phyloP scores from a whole-genome alignment of 2,113 vertebrate genomes.

The Anarrhichthys ocellatus region DNA sequence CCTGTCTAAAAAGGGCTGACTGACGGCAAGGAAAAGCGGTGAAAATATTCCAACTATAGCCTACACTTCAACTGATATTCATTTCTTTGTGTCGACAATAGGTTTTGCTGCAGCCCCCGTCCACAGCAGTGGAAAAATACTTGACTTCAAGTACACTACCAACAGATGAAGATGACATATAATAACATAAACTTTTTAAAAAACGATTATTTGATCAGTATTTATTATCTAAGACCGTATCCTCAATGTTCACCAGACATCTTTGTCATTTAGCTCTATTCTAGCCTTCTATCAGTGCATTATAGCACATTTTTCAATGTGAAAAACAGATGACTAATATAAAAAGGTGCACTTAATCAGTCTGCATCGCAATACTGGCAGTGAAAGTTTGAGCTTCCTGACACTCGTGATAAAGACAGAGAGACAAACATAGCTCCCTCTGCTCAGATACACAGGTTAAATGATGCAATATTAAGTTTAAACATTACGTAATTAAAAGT shows the following conservation, averaged over 20 bases:
- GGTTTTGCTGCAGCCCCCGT: not conserved
- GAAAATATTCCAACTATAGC: not conserved
- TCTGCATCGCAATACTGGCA: not conserved
- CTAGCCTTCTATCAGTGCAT: not conserved
- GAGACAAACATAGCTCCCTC: not conserved
- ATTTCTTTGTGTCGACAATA: not conserved
- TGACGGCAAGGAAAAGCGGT: not conserved
- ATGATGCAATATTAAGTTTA: not conserved
- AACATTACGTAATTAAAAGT: not conserved
- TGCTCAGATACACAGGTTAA: not conserved
- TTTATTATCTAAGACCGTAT: not conserved
- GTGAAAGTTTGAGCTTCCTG: slow-evolving; percentile 38
- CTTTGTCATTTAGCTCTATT: not conserved
- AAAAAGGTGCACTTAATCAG: not conserved
- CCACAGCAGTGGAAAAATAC: slow-evolving; percentile 10
- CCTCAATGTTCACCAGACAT: not conserved
- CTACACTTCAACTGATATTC: not conserved
- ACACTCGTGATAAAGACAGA: not conserved
- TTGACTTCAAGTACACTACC: not conserved
- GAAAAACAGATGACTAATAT: slow-evolving; percentile 42
- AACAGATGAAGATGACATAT: not conserved
- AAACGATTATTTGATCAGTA: not conserved
- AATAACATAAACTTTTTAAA: not conserved
- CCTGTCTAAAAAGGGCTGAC: not conserved
- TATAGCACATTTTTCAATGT: not conserved